Conservation (phyloP, 1,140 invertebrate species). For the Cherax destructor region DNA sequence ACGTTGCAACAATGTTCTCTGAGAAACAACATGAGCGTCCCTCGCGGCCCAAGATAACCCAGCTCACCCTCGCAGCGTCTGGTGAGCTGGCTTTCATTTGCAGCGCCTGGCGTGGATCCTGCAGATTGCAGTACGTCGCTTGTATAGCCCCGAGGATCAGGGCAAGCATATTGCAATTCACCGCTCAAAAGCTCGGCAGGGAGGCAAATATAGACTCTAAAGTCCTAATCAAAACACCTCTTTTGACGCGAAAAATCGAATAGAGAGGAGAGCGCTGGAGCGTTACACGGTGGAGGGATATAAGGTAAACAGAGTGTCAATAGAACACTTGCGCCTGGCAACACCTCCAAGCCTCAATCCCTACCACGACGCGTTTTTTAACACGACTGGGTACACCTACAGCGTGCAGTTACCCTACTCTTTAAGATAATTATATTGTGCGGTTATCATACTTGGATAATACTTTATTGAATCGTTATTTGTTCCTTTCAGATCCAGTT, state of each 20-base stretch:
- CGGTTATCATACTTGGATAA: too few relatives aligned
- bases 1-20: too few relatives aligned
- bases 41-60: not conserved
- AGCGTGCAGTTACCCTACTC: too few relatives aligned
- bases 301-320: not conserved
- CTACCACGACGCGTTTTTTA: too few relatives aligned
- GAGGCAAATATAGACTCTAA: not conserved
- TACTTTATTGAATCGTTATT: too few relatives aligned
- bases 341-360: too few relatives aligned
- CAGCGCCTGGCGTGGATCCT: not conserved
- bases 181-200: not conserved
- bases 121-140: not conserved
- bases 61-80: not conserved
- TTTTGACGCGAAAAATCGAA: conserved; percentile 3
- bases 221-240: not conserved
- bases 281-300: not conserved
- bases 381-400: too few relatives aligned
- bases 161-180: not conserved
- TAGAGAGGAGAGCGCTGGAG: not conserved
- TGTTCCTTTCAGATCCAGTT: too few relatives aligned
- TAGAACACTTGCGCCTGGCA: not conserved
- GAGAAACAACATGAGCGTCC: not conserved
- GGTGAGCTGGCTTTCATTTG: not conserved
- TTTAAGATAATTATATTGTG: too few relatives aligned
- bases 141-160: not conserved